Evolutionary conservation across 2,888 invertebrate species (phyloP).

Genomic region (Clitarchus hookeri): DNA sequence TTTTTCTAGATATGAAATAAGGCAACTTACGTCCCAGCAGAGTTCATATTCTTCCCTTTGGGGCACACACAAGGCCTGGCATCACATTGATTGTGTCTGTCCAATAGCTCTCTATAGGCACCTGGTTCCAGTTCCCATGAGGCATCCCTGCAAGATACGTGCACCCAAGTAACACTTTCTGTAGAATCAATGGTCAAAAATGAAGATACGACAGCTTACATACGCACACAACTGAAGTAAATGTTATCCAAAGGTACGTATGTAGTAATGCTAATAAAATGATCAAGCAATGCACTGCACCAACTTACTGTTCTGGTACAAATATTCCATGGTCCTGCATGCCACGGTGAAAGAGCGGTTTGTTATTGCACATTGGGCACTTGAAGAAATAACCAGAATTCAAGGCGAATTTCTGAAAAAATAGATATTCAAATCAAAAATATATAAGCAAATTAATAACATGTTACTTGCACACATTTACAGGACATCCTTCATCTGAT

Average conservation of each 20-base stretch:
- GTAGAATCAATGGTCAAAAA: no score
- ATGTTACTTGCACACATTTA: no score
- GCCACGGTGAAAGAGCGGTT: slow-evolving; percentile 63
- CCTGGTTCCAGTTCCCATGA: background rate
- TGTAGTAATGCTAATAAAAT: no score
- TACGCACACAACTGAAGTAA: no score
- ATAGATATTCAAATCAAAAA: background rate
- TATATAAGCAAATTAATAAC: no score
- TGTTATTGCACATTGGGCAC: slow-evolving; percentile 81
- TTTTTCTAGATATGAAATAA: background rate
- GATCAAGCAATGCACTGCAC: background rate
- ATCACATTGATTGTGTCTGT: background rate
- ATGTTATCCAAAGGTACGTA: no score
- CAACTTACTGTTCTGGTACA: slow-evolving; percentile 68
- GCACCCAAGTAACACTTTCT: background rate
- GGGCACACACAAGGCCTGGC: background rate
- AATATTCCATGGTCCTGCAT: slow-evolving; percentile 72
- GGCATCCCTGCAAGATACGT: background rate
- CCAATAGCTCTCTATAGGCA: background rate
- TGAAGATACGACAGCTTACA: no score
- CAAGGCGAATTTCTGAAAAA: slow-evolving; percentile 66
- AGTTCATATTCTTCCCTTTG: background rate
- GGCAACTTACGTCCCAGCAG: background rate
- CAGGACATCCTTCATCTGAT: no score
- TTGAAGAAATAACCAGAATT: slow-evolving; percentile 82